These are phyloP conservation scores for Motacilla tschutschensis DNA, from an alignment of 2,113 vertebrate species.

Conservation along the genomic window DNA sequence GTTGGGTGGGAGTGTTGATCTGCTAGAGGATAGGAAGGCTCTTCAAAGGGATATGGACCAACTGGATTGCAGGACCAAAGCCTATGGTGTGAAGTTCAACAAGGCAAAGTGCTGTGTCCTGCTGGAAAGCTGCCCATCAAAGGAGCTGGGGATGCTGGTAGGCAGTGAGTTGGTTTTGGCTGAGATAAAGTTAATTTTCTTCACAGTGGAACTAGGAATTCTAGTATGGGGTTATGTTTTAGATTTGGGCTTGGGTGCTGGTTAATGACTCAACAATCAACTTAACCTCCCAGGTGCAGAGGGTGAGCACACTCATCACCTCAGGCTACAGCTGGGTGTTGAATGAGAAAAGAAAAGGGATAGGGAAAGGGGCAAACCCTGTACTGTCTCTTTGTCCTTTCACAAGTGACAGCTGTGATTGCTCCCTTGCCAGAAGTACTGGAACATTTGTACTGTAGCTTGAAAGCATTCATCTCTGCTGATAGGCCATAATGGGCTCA, in stretches of 20 bases:
- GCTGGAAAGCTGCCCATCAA: not conserved
- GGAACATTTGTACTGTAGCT: not conserved
- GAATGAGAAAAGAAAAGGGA: not conserved
- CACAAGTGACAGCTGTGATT: not conserved
- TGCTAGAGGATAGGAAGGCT: not conserved
- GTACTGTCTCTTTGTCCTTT: not conserved
- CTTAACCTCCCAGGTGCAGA: not conserved
- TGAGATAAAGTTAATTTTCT: not conserved
- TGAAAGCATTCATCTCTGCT: not conserved
- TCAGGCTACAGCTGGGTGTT: not conserved
- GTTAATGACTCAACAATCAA: not conserved
- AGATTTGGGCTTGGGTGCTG: not conserved
- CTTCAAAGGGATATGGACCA: not conserved
- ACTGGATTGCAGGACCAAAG: not conserved
- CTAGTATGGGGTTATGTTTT: not conserved
- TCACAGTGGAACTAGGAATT: not conserved
- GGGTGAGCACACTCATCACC: not conserved
- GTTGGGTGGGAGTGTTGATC: accelerated
- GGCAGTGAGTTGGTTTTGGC: not conserved
- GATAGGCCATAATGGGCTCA: not conserved
- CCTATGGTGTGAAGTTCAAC: not conserved
- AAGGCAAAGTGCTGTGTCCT: accelerated
- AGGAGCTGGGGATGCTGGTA: not conserved
- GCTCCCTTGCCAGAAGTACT: not conserved
- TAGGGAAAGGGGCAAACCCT: not conserved